Conservation (phyloP, 1,140 invertebrate genomes). For the Vanessa tameamea region DNA sequence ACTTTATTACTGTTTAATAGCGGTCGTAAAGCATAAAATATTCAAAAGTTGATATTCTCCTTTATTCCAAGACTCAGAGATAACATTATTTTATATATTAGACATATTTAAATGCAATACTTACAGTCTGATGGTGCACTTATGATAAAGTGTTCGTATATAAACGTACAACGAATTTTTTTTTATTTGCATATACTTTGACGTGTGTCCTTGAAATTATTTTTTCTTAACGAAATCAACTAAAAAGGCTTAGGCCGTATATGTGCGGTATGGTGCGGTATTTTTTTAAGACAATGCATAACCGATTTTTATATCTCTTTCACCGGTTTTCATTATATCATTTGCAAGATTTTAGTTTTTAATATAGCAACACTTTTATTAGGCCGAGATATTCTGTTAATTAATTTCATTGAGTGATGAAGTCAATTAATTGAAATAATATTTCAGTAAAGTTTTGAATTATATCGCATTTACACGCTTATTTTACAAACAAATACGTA, state of each 20-base stretch:
- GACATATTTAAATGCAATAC: constrained; percentile 2
- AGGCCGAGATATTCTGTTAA: no score
- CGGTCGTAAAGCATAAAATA: constrained; percentile 18
- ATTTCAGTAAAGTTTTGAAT: no score
- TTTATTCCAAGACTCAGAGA: not conserved
- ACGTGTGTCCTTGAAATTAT: not conserved
- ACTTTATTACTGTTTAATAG: constrained; percentile 37
- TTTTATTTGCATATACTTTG: not conserved
- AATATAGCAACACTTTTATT: no score
- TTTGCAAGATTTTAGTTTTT: no score
- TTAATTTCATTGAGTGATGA: no score
- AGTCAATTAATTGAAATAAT: no score
- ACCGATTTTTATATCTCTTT: no score
- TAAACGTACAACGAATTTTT: not conserved
- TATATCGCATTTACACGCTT: no score
- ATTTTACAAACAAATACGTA: no score
- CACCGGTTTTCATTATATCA: no score
- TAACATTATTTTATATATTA: constrained; percentile 2
- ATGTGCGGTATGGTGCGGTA: not conserved
- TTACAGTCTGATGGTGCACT: not conserved
- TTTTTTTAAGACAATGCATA: not conserved
- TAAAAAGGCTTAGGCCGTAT: not conserved
- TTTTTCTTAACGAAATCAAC: not conserved
- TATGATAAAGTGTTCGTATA: not conserved
- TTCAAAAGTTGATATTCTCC: constrained; percentile 2